phyloP scores from a whole-genome alignment of 2,888 invertebrate genomes.

The Chrysolina haemoptera region DNA sequence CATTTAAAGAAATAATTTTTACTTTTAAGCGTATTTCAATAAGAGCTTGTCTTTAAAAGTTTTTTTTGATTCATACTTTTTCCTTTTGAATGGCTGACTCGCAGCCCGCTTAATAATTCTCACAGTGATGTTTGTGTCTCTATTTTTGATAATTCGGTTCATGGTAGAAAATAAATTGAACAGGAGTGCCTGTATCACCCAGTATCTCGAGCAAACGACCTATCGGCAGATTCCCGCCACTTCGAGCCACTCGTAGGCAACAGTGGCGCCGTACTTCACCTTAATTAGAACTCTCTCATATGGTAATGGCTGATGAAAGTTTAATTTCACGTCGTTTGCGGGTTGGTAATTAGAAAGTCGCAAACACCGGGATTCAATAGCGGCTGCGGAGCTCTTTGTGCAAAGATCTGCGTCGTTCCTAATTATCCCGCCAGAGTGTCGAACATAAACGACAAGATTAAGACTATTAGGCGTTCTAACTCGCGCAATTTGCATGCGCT shows the following conservation, averaged over 20 bases:
- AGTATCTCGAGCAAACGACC: background rate
- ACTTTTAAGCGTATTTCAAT: too few relatives aligned
- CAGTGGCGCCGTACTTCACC: constrained; percentile 65
- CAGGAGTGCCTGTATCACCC: background rate
- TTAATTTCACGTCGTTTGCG: constrained; percentile 70
- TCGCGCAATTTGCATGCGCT: constrained; percentile 69
- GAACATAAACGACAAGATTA: constrained; percentile 71
- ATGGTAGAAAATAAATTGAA: too few relatives aligned
- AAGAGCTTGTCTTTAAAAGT: too few relatives aligned
- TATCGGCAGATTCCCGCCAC: background rate
- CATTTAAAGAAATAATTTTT: too few relatives aligned
- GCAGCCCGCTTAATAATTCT: too few relatives aligned
- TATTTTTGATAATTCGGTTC: too few relatives aligned
- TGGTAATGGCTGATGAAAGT: constrained; percentile 71
- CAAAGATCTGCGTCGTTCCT: constrained; percentile 67
- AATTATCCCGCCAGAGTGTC: constrained; percentile 70
- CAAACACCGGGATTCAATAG: constrained; percentile 68
- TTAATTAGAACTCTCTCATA: constrained; percentile 71
- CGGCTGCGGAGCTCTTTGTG: constrained; percentile 63
- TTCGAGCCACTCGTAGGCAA: constrained; percentile 51
- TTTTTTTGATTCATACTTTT: too few relatives aligned
- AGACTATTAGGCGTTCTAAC: constrained; percentile 70
- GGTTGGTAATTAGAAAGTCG: constrained; percentile 69
- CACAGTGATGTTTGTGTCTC: too few relatives aligned
- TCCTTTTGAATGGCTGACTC: too few relatives aligned